Conservation (phyloP, 1,140 invertebrate genomes). For the Eriocheir sinensis region DNA sequence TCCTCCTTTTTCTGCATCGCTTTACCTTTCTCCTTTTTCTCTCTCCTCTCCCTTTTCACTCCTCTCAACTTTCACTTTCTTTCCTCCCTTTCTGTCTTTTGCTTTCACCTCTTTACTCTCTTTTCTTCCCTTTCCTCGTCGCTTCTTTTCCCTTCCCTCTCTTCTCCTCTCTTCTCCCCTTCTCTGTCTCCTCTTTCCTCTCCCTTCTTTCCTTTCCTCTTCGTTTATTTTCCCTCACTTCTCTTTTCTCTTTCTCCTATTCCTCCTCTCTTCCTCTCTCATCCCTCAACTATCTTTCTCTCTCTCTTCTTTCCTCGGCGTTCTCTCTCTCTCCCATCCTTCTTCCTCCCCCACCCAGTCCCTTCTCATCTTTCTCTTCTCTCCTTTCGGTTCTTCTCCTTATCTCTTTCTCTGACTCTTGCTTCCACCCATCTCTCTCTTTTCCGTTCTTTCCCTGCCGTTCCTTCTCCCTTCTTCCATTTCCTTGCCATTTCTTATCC, state of each 20-base stretch:
- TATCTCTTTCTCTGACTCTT: not conserved
- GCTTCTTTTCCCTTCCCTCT: too few relatives aligned
- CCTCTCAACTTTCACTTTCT: too few relatives aligned
- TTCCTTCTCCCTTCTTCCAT: not conserved
- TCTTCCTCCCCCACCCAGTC: not conserved
- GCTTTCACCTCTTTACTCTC: too few relatives aligned
- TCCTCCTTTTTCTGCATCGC: too few relatives aligned
- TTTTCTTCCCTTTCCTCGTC: too few relatives aligned
- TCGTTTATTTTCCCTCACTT: not conserved
- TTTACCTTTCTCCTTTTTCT: too few relatives aligned
- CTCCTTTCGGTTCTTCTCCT: too few relatives aligned
- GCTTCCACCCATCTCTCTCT: not conserved
- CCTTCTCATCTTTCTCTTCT: not conserved
- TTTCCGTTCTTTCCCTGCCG: not conserved
- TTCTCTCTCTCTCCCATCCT: not conserved
- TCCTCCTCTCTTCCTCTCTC: not conserved
- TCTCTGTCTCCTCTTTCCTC: not conserved
- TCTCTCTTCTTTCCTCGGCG: too few relatives aligned
- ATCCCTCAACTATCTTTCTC: not conserved
- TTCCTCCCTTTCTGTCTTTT: too few relatives aligned
- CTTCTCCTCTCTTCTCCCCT: not conserved
- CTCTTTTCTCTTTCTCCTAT: not conserved
- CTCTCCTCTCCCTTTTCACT: too few relatives aligned
- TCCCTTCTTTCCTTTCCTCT: not conserved
- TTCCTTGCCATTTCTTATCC: too few relatives aligned